Base-by-base conservation (phyloP, 2,797 vertebrate genomes). In the Octomys mimax region DNA sequence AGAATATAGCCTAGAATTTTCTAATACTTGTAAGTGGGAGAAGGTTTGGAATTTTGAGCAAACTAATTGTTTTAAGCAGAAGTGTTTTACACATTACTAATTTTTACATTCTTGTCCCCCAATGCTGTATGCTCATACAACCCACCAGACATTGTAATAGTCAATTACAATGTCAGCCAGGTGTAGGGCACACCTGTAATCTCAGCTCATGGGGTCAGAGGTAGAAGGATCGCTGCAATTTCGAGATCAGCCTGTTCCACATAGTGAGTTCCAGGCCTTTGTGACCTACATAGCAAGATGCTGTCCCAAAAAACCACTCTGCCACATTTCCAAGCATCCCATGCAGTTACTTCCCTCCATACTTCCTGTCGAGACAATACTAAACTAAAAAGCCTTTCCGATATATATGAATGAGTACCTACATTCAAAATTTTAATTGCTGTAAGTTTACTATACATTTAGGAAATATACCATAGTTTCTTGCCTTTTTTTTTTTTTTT, bases 1-100 rank as follows among this genome's bases (percentile, higher is more conserved):
- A 90, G 57, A 87, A 77, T 59, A 70, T 78, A 39, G 64, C 54
- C 54, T 92, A 81, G 46, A 89, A 52, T 91, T 94, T 95, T 90
- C 66, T 91, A 81, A 87, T 87, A 87, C 75, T 79, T 90, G 88
- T 77, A 42, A 89, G 1, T 78, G 16, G 1, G 33, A 88, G 16
- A 82, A 42, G 9, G 33, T 91, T 88, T 57, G 19, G n/a, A 84
- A 80, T 94, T 92, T 82, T 8, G 64, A 42, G 16, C 54, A 87
- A 66, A 14, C 70, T 87, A 89, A 79, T 83, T 79, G 1, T 90
- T 80, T 90, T 77, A 85, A 81, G 26, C 61, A 85, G 39, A 79
- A 79, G 6, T 79, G 5, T 79, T 77, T 36, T 6, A 22, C 75
- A 42, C 31, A 54, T 61, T 86, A 26, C 71, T 94, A n/a, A 52